Base-by-base conservation (phyloP, 2,113 vertebrate genomes). In the Oplegnathus fasciatus region DNA sequence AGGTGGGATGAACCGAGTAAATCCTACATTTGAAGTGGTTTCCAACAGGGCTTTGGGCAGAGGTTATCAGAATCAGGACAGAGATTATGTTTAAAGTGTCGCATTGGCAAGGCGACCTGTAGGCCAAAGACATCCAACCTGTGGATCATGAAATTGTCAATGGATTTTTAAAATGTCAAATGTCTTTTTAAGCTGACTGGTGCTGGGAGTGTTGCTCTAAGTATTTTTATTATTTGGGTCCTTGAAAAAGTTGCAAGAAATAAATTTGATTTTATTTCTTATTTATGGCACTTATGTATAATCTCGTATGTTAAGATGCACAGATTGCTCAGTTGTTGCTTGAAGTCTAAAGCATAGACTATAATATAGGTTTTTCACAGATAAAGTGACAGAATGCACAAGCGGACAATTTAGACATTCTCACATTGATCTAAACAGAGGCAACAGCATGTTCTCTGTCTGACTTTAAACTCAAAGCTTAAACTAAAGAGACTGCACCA, bases 31-130 rank as follows among this genome's bases (percentile, higher is more conserved):
- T 75, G 48, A 85, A 82, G 60, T 37, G 57, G 48, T 55, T 75
- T 80, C 71, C 48, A 78, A 6, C 78, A 61, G 32, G 11, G n/a
- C 58, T 83, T 79, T 48, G 15, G 46, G 60, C 70, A 5, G 15
- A 66, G 74, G 73, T 87, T 68, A 83, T 83, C 30, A 69, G 70
- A 82, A 79, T 80, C 67, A 66, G 44, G 40, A 78, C 62, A 84
- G 72, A 75, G 34, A 75, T 78, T 58, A 74, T 48, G 54, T 84
- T n/a, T 20, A 22, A 78, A 82, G 64, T 84, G 17, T 73, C 9
- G 7, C 58, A 57, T 64, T 88, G 77, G 67, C 17, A 57, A 44
- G 28, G 58, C 48, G 75, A 87, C 20, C n/a, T 79, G 50, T 28
- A 24, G 42, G 28, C 62, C 42, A 75, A 67, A 65, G 22, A 82